Percentiles rank a stretch among this genome's conserved stretches.
phyloP scores from a whole-genome alignment of 2,113 vertebrate genomes.

The Sinocyclocheilus rhinocerous region DNA sequence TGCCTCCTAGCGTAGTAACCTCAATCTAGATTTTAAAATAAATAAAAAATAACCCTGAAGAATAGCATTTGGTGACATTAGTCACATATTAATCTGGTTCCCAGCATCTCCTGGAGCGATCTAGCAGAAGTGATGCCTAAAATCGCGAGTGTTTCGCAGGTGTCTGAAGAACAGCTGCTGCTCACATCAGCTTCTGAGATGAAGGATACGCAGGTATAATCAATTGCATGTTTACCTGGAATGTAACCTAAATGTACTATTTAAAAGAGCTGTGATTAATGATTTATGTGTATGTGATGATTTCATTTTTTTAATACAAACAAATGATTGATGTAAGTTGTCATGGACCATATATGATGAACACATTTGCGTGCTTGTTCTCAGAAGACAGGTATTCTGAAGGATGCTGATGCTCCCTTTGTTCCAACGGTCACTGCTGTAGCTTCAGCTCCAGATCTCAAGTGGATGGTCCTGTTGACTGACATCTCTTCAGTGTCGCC shows the following conservation, averaged over 20 bases:
- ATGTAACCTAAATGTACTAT: not conserved
- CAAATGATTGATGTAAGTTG: not conserved
- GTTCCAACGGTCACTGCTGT: conserved; percentile 87
- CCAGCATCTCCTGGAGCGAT: conserved; percentile 17
- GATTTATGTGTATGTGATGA: conserved; percentile 20
- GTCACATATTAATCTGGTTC: conserved; percentile 27
- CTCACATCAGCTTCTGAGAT: conserved; percentile 81
- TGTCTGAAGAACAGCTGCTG: conserved; percentile 81
- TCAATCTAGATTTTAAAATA: not conserved
- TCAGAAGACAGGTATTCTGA: conserved; percentile 76
- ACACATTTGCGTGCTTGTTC: conserved; percentile 37
- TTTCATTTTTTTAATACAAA: not conserved
- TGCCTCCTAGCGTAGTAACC: conserved; percentile 62
- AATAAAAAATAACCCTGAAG: no score
- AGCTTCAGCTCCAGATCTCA: conserved; percentile 83
- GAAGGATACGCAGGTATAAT: conserved; percentile 80
- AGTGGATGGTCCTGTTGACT: conserved; percentile 86
- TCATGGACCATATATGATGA: not conserved
- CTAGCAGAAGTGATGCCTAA: conserved; percentile 49
- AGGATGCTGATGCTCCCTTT: conserved; percentile 76
- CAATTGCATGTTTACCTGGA: conserved; percentile 43
- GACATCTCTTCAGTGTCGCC: conserved; percentile 80
- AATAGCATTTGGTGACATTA: conserved; percentile 27
- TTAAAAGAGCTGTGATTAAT: not conserved
- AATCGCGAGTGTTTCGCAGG: conserved; percentile 67